Percentiles rank a stretch among this genome's conserved stretches.
Conservation (phyloP, 2,797 vertebrate genomes). For the Protonibea diacanthus region DNA sequence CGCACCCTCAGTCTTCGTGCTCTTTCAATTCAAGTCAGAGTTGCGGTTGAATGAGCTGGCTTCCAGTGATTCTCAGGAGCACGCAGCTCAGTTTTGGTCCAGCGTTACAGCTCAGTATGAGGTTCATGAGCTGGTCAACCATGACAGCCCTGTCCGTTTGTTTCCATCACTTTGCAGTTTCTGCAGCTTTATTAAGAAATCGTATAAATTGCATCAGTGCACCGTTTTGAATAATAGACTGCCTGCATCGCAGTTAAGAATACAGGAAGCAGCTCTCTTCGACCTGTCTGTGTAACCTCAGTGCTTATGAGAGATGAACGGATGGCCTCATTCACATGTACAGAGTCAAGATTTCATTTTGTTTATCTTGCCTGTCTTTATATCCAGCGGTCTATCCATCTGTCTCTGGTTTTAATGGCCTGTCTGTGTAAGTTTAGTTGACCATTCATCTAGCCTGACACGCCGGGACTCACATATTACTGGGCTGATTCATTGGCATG, state of each 20-base stretch:
- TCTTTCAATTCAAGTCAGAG: constrained; percentile 13
- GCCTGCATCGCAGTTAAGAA: background rate
- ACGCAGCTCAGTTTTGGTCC: constrained; percentile 33
- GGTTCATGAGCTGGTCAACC: constrained; percentile 62
- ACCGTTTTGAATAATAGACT: constrained; percentile 45
- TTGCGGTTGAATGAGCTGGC: constrained; percentile 37
- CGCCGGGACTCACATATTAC: constrained; percentile 58
- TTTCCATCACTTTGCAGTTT: constrained; percentile 42
- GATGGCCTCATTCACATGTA: constrained; percentile 24
- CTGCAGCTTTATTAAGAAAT: constrained; percentile 61
- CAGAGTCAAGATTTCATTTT: constrained; percentile 35
- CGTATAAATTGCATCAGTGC: constrained; percentile 60
- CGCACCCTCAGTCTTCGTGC: background rate
- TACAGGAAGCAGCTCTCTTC: constrained; percentile 2
- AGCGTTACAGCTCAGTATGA: constrained; percentile 32
- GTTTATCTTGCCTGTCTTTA: constrained; percentile 61
- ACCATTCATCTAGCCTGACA: constrained; percentile 74
- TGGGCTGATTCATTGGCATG: constrained; percentile 65
- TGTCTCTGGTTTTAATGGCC: constrained; percentile 74
- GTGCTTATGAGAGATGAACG: background rate
- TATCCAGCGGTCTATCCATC: constrained; percentile 56
- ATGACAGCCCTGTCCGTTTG: constrained; percentile 37
- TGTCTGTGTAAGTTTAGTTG: constrained; percentile 71
- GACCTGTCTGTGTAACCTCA: constrained; percentile 11
- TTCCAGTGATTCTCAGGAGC: constrained; percentile 37